phyloP scores from a whole-genome alignment of 2,888 invertebrate genomes.

The Agriopis marginaria region DNA sequence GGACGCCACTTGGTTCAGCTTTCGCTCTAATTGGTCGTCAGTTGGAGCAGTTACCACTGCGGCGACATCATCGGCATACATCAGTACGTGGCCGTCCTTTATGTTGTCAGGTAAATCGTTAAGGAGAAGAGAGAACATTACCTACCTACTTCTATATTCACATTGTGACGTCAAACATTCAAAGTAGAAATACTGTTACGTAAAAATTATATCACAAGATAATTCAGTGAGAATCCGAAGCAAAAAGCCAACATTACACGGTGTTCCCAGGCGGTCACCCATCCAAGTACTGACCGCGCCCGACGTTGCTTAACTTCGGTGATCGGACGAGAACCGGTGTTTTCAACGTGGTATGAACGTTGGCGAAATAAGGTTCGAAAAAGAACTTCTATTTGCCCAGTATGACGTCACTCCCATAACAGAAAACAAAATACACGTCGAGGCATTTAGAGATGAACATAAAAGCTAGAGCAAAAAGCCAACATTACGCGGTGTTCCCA shows the following conservation, averaged over 20 bases:
- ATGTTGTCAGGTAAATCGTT: too few species aligned
- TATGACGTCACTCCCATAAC: too few species aligned
- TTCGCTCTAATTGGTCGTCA: too few species aligned
- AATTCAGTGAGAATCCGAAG: background rate
- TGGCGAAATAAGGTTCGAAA: slow-evolving; percentile 45
- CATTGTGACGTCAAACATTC: background rate
- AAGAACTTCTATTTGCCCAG: too few species aligned
- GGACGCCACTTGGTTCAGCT: too few species aligned
- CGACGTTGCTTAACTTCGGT: slow-evolving; percentile 84
- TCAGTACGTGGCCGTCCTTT: too few species aligned
- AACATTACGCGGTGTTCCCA: slow-evolving; percentile 72
- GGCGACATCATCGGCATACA: too few species aligned
- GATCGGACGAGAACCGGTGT: slow-evolving; percentile 82
- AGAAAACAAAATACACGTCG: too few species aligned
- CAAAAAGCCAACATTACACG: slow-evolving; percentile 65
- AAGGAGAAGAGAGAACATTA: too few species aligned
- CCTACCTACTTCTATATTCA: background rate
- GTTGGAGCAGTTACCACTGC: too few species aligned
- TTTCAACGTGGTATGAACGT: slow-evolving; percentile 72
- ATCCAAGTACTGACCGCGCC: slow-evolving; percentile 83
- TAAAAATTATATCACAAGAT: too few species aligned
- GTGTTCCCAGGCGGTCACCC: slow-evolving; percentile 76
- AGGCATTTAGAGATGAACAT: background rate
- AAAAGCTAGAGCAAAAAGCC: slow-evolving; percentile 35
- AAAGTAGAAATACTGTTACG: background rate